Evolutionary conservation across 2,113 vertebrate genomes (phyloP).

Genomic region (Globicephala melas): DNA sequence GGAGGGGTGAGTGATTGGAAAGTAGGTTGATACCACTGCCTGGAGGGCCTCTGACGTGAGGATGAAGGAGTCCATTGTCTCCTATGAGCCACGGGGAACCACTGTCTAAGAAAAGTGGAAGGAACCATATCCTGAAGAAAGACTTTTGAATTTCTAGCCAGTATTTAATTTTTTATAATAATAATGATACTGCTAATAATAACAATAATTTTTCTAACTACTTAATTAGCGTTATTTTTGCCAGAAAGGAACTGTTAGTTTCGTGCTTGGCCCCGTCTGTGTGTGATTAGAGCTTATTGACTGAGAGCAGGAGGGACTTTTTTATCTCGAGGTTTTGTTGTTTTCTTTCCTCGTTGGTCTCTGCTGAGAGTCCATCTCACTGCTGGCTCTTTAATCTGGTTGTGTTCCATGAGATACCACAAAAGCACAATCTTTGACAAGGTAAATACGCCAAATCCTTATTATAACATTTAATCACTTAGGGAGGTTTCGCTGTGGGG

Average conservation of each 20-base stretch:
- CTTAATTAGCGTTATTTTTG: slow-evolving; percentile 60
- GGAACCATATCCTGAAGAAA: slow-evolving; percentile 44
- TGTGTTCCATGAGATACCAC: slow-evolving; percentile 42
- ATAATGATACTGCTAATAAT: slow-evolving; percentile 60
- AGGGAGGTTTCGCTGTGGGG: slow-evolving; percentile 27
- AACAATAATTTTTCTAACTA: slow-evolving; percentile 63
- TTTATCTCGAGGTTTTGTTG: slow-evolving; percentile 50
- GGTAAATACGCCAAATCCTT: slow-evolving; percentile 40
- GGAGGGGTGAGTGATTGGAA: neutral
- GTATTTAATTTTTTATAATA: slow-evolving; percentile 63
- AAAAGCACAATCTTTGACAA: slow-evolving; percentile 45
- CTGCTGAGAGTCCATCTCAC: slow-evolving; percentile 28
- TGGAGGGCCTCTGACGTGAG: neutral
- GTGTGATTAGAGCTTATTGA: slow-evolving; percentile 62
- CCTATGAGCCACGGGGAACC: neutral
- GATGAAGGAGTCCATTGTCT: neutral
- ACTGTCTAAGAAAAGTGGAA: neutral
- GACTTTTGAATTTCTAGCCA: slow-evolving; percentile 57
- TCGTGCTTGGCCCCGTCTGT: slow-evolving; percentile 24
- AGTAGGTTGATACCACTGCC: neutral
- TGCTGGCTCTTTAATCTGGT: slow-evolving; percentile 48
- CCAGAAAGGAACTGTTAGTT: slow-evolving; percentile 35
- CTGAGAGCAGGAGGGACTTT: neutral
- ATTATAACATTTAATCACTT: slow-evolving; percentile 61
- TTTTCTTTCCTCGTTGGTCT: slow-evolving; percentile 29